Base-by-base conservation (phyloP, 2,888 invertebrate species). In the Cyrtodaria siliqua region DNA sequence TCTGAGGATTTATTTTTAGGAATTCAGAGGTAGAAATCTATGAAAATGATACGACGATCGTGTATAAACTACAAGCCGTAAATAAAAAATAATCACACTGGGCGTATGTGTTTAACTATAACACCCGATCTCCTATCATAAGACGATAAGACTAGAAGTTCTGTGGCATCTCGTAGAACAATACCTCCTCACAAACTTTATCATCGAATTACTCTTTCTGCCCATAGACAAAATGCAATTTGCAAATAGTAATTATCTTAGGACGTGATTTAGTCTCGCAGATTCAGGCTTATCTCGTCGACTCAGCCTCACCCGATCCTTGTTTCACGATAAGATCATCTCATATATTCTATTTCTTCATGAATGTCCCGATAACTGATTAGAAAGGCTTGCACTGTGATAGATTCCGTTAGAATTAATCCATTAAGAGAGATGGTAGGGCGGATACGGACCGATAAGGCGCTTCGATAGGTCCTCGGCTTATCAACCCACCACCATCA, bases 281-380 rank as follows among this genome's bases (percentile, higher is more conserved):
- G 72, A 78, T 60, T 74, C 60, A 47, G 56, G 77, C 81, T 81
- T 81, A 81, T 81, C 81, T 71, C 26, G 24, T 16, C 44, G 53
- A 69, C 62, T 57, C 81, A 81, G 81, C 63, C 72, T 68, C 64
- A 56, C 73, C 72, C 69, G 71, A 64, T 77, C 64, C 74, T 66
- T 56, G 60, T 63, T 61, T 53, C 14, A 16, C 56, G 88, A 89
- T 89, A 85, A 78, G 74, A 85, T 86, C 87, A 76, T 78, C 84
- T 84, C 82, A 83, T 86, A 87, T 88, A 87, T 88, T 88, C 86
- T 83, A 82, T 87, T 87, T 87, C 87, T 87, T 85, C 87, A 87
- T 87, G 88, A 85, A 82, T 68, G 83, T 57, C 68, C 62, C 64
- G 87, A 88, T 87, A 86, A 85, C 84, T 82, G 87, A 83, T 87